phyloP scores from a whole-genome alignment of 2,888 invertebrate species.

The Drosophila putrida region DNA sequence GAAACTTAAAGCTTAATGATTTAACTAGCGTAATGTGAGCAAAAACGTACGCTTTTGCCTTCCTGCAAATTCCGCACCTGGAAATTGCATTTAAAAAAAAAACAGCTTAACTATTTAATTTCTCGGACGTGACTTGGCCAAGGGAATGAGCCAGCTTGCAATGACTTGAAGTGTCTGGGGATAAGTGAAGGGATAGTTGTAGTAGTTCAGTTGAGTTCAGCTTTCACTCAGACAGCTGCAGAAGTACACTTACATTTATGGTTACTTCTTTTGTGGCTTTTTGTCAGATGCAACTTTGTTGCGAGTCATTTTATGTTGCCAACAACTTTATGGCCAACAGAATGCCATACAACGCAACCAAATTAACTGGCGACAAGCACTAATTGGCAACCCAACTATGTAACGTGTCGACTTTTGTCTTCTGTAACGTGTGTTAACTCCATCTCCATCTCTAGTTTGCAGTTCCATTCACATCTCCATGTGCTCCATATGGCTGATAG shows the following conservation, averaged over 20 bases:
- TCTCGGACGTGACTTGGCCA: conserved; percentile 64
- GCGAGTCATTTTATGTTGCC: conserved; percentile 58
- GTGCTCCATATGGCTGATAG: conserved; percentile 48
- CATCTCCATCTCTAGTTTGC: not conserved
- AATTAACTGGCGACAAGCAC: conserved; percentile 69
- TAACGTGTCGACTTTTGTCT: conserved; percentile 31
- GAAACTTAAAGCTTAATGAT: conserved; percentile 54
- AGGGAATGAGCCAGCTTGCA: conserved; percentile 12
- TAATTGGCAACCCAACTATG: conserved; percentile 62
- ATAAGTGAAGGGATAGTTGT: conserved; percentile 9
- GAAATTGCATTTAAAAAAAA: conserved; percentile 57
- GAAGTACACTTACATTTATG: conserved; percentile 61
- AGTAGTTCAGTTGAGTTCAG: not conserved
- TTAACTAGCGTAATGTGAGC: conserved; percentile 56
- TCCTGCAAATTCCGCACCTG: conserved; percentile 29
- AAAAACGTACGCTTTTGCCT: conserved; percentile 9
- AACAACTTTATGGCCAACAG: conserved; percentile 57
- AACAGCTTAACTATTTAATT: conserved; percentile 69
- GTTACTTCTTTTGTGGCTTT: conserved; percentile 43
- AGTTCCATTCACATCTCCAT: not conserved
- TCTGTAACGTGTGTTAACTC: conserved; percentile 30
- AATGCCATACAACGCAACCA: conserved; percentile 41
- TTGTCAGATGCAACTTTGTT: conserved; percentile 36
- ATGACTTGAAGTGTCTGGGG: conserved; percentile 1
- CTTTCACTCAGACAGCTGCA: conserved; percentile 25